Percentiles rank a stretch among this genome's conserved stretches.
Conservation (phyloP, 2,113 vertebrate species). For the Ophthalmolycus amberensis region DNA sequence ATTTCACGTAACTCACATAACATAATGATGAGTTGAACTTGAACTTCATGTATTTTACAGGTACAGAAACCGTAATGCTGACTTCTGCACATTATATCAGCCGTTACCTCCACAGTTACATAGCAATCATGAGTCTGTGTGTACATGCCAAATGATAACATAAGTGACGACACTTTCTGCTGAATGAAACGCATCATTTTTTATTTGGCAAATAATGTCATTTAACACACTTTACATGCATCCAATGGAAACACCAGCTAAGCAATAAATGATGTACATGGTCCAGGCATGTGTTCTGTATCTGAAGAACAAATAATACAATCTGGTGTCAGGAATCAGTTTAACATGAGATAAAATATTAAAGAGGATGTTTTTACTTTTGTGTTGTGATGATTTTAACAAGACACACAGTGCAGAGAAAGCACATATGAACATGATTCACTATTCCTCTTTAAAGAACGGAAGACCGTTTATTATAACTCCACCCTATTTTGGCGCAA, state of each 20-base stretch:
- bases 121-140: background rate
- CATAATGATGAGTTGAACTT: background rate
- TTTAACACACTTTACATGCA: background rate
- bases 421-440: background rate
- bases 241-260: background rate
- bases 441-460: background rate
- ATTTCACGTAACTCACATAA: too few relatives aligned
- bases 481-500: too few relatives aligned
- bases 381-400: background rate
- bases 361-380: background rate
- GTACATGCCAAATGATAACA: background rate
- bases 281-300: background rate
- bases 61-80: background rate
- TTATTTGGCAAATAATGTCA: background rate
- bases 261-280: background rate
- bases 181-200: background rate
- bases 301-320: background rate
- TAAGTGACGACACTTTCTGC: background rate
- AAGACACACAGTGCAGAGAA: background rate
- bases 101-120: background rate
- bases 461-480: background rate
- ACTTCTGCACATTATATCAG: background rate
- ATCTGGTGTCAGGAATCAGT: background rate
- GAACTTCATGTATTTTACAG: background rate
- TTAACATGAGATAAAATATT: background rate